Evolutionary conservation across 2,888 invertebrate species (phyloP).

Genomic region (Eremobia ochroleuca): DNA sequence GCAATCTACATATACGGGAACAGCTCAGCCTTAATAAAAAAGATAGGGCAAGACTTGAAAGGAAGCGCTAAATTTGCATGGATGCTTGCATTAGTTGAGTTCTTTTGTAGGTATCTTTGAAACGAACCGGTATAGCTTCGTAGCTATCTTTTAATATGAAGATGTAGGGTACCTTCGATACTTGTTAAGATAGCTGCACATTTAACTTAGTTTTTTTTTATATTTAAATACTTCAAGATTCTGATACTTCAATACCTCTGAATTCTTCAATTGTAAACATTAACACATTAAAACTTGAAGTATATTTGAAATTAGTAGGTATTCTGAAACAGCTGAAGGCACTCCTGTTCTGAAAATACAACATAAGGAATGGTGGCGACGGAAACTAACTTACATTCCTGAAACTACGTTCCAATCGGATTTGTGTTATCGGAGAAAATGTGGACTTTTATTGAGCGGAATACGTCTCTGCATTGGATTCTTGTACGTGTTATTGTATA

Average conservation of each 20-base stretch:
- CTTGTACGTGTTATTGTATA: neutral
- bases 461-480: neutral
- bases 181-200: neutral
- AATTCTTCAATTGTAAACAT: neutral
- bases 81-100: neutral
- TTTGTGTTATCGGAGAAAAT: neutral
- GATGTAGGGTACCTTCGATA: neutral
- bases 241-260: no score
- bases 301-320: neutral
- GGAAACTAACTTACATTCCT: neutral
- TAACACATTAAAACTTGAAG: neutral
- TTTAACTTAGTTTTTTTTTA: no score
- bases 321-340: neutral
- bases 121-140: neutral
- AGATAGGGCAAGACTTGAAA: neutral
- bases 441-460: neutral
- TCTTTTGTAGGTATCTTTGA: neutral
- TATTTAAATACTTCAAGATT: neutral
- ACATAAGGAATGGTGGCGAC: neutral
- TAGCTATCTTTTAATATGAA: no score
- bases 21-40: neutral
- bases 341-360: neutral
- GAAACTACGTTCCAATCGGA: neutral
- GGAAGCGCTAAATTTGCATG: neutral
- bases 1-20: neutral